phyloP scores from a whole-genome alignment of 1,140 invertebrate species.

The Drosophila melanica region DNA sequence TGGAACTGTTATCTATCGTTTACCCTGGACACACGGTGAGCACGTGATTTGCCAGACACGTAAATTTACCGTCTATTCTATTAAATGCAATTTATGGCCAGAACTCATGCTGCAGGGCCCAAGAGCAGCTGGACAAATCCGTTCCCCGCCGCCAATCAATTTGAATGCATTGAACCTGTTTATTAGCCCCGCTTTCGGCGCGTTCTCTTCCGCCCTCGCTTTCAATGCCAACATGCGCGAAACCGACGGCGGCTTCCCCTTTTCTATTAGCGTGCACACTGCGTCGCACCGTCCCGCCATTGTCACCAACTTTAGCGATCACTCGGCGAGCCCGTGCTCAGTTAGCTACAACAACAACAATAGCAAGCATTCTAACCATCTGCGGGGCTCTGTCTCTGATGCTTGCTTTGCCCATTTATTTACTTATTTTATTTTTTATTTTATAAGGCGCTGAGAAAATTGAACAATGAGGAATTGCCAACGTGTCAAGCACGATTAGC shows the following conservation, averaged over 20 bases:
- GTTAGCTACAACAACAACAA: constrained; percentile 38
- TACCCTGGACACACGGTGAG: constrained; percentile 35
- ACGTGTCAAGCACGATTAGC: constrained; percentile 50
- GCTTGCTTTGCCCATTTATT: constrained; percentile 13
- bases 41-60: constrained; percentile 38
- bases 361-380: constrained; percentile 64
- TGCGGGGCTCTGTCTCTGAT: constrained; percentile 38
- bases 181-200: constrained; percentile 7
- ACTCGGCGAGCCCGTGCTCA: constrained; percentile 65
- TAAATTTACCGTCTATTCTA: constrained; percentile 40
- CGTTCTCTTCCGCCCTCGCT: neutral
- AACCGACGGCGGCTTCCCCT: constrained; percentile 19
- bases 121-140: constrained; percentile 7
- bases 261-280: constrained; percentile 21
- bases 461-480: constrained; percentile 35
- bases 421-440: constrained; percentile 50
- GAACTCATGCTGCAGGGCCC: constrained; percentile 28
- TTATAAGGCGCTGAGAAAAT: constrained; percentile 45
- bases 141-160: constrained; percentile 41
- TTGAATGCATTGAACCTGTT: constrained; percentile 76
- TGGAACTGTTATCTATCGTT: constrained; percentile 12
- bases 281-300: constrained; percentile 12
- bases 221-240: constrained; percentile 27
- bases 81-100: constrained; percentile 70
- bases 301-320: constrained; percentile 43